Evolutionary conservation across 1,140 invertebrate genomes (phyloP).

Genomic region (Trichogramma pretiosum): DNA sequence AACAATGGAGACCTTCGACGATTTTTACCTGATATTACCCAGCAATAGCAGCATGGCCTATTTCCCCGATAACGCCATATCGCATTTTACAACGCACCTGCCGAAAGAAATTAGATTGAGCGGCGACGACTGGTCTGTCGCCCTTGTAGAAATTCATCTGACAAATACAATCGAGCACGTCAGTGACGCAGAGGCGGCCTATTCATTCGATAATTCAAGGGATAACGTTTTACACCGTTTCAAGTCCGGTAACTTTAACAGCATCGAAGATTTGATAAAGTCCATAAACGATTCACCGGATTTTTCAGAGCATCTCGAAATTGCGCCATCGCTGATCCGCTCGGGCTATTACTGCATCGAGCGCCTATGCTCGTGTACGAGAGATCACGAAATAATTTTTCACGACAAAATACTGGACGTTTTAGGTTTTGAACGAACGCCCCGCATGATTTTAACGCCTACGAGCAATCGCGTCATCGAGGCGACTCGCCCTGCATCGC

Average conservation of each 20-base stretch:
- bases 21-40: not conserved
- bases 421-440: not conserved
- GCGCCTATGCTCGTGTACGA: no score
- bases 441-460: not conserved
- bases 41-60: not conserved
- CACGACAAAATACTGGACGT: not conserved
- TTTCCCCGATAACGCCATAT: not conserved
- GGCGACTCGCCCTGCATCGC: not conserved
- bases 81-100: constrained; percentile 18
- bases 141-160: constrained; percentile 19
- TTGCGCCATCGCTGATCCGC: no score
- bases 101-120: constrained; percentile 11
- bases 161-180: constrained; percentile 18
- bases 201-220: no score
- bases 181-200: not conserved
- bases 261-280: no score
- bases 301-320: no score
- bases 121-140: constrained; percentile 16
- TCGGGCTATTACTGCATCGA: no score
- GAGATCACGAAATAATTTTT: no score
- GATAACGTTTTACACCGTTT: not conserved
- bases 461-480: not conserved
- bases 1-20: not conserved
- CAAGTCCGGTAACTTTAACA: not conserved
- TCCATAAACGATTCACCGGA: no score